Conservation (phyloP, 1,140 invertebrate genomes). For the Alviniconcha marisindica region DNA sequence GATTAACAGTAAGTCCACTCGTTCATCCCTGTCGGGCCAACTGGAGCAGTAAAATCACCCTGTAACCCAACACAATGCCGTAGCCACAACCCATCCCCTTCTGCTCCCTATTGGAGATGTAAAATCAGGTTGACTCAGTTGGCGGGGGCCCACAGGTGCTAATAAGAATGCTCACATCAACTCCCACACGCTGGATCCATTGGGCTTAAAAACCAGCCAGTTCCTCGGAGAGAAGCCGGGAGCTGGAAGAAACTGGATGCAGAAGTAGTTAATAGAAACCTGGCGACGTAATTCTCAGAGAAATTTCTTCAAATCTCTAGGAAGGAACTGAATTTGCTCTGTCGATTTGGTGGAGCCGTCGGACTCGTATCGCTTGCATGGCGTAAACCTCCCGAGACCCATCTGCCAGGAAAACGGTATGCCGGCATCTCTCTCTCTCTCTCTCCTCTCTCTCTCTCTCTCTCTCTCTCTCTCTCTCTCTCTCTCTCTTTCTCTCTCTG, state of each 20-base stretch:
- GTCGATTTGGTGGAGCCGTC: conserved; percentile 1
- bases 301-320: conserved; percentile 15
- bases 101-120: too few relatives aligned
- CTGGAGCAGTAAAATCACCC: too few relatives aligned
- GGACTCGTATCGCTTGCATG: conserved; percentile 26
- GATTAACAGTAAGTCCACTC: too few relatives aligned
- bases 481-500: conserved; percentile 14
- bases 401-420: background rate
- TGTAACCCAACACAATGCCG: too few relatives aligned
- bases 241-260: background rate
- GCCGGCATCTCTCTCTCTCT: background rate
- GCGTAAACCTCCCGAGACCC: background rate
- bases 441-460: conserved; percentile 37
- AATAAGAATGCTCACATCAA: conserved; percentile 3
- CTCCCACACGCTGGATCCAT: background rate
- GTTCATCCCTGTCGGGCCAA: too few relatives aligned
- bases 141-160: background rate
- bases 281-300: background rate
- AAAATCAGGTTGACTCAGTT: background rate
- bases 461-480: conserved; percentile 41
- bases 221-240: background rate
- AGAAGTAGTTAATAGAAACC: background rate
- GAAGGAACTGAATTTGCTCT: background rate
- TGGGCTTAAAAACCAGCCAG: background rate
- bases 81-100: too few relatives aligned